Evolutionary conservation across 2,888 invertebrate genomes (phyloP).

Genomic region (Dione vanillae): DNA sequence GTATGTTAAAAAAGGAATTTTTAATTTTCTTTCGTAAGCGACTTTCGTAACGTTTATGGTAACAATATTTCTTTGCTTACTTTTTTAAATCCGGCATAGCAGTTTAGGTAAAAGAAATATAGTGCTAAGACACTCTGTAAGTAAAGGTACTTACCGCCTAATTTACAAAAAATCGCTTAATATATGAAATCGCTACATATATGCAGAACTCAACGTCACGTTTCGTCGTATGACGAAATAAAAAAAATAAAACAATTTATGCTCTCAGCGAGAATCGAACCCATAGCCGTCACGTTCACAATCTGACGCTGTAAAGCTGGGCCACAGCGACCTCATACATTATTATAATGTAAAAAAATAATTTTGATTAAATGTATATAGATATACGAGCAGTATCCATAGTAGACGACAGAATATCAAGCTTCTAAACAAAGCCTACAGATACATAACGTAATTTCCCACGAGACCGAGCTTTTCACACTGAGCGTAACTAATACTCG

Average conservation of each 20-base stretch:
- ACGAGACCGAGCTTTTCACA: conserved; percentile 44
- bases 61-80: too few relatives aligned
- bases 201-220: neutral
- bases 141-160: too few relatives aligned
- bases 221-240: neutral
- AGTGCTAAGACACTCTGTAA: too few relatives aligned
- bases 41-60: too few relatives aligned
- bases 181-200: too few relatives aligned
- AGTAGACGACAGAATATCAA: conserved; percentile 27
- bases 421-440: conserved; percentile 31
- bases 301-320: too few relatives aligned
- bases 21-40: too few relatives aligned
- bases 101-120: too few relatives aligned
- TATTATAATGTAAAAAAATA: neutral
- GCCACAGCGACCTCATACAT: too few relatives aligned
- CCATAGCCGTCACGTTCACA: neutral
- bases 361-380: too few relatives aligned
- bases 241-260: neutral
- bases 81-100: neutral
- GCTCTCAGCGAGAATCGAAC: neutral
- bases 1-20: too few relatives aligned
- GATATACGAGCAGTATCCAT: neutral
- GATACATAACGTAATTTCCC: conserved; percentile 46
- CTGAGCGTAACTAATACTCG: conserved; percentile 24
- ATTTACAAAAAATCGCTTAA: too few relatives aligned